These are phyloP conservation scores for Tretioscincus oriximinensis DNA, from an alignment of 2,113 vertebrate genomes.

Conservation along the genomic window DNA sequence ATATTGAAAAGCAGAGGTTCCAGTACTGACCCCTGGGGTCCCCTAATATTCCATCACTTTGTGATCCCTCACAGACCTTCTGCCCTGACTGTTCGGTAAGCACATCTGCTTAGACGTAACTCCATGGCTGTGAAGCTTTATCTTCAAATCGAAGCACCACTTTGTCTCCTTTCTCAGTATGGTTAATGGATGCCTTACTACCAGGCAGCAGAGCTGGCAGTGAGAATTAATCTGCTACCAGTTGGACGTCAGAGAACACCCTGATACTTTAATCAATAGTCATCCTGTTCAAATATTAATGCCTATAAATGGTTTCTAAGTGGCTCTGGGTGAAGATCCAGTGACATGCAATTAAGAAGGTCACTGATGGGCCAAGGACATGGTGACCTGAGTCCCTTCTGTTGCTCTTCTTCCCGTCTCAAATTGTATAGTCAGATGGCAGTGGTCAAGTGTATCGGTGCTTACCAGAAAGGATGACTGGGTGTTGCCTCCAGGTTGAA, in stretches of 20 bases:
- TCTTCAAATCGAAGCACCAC: not conserved
- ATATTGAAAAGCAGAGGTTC: too few species aligned
- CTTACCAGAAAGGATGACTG: too few species aligned
- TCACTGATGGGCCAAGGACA: not conserved
- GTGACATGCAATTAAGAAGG: not conserved
- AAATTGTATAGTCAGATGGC: too few species aligned
- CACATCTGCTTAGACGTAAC: not conserved
- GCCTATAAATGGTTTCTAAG: slow-evolving; percentile 19
- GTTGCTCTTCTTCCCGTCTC: too few species aligned
- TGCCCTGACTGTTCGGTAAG: not conserved
- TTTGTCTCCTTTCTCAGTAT: not conserved
- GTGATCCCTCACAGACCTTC: not conserved
- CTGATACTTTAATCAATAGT: slow-evolving; percentile 6
- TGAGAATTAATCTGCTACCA: not conserved
- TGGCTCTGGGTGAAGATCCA: not conserved
- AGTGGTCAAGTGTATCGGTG: too few species aligned
- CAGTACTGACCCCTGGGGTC: too few species aligned
- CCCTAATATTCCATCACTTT: too few species aligned
- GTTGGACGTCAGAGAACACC: not conserved
- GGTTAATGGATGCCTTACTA: not conserved
- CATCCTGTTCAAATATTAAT: slow-evolving; percentile 18
- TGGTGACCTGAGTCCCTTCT: too few species aligned
- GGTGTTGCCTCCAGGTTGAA: too few species aligned
- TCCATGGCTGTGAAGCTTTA: not conserved
- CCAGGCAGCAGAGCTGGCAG: not conserved